A percentile compares a stretch with the other conserved stretches of the same genome.
These are phyloP conservation scores for Limnothrissa miodon DNA, from an alignment of 2,113 vertebrate genomes.

Conservation along the genomic window DNA sequence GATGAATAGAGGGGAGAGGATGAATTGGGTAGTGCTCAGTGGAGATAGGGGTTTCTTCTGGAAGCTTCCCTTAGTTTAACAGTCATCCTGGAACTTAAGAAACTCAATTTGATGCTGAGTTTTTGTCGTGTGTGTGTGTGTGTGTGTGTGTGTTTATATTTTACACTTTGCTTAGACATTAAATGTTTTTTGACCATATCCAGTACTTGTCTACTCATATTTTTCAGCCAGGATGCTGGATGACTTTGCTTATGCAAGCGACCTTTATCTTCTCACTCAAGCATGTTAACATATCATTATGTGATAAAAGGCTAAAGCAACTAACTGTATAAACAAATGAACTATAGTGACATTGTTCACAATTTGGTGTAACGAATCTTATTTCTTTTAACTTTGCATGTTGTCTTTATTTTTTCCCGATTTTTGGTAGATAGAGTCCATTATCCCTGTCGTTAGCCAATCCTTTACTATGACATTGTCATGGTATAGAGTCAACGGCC, in stretches of 20 bases:
- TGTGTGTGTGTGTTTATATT: not conserved
- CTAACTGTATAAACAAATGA: not conserved
- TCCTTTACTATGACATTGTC: not conserved
- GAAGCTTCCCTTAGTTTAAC: not conserved
- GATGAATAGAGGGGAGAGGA: constrained; percentile 7
- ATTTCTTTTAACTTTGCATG: not conserved
- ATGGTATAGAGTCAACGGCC: not conserved
- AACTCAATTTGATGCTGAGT: not conserved
- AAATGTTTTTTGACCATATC: not conserved
- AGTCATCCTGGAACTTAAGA: not conserved
- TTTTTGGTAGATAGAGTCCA: too few species aligned
- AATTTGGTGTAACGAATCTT: not conserved
- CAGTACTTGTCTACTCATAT: not conserved
- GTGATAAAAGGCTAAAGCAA: too few species aligned
- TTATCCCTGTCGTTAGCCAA: not conserved
- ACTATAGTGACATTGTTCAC: not conserved
- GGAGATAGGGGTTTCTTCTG: not conserved
- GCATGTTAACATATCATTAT: not conserved
- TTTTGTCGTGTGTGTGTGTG: not conserved
- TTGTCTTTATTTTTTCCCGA: not conserved
- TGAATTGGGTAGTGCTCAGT: not conserved
- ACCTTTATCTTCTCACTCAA: not conserved
- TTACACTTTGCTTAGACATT: not conserved
- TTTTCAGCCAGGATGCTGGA: not conserved
- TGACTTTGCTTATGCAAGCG: not conserved